Conservation (phyloP, 1,140 invertebrate species). For the Halictus rubicundus region DNA sequence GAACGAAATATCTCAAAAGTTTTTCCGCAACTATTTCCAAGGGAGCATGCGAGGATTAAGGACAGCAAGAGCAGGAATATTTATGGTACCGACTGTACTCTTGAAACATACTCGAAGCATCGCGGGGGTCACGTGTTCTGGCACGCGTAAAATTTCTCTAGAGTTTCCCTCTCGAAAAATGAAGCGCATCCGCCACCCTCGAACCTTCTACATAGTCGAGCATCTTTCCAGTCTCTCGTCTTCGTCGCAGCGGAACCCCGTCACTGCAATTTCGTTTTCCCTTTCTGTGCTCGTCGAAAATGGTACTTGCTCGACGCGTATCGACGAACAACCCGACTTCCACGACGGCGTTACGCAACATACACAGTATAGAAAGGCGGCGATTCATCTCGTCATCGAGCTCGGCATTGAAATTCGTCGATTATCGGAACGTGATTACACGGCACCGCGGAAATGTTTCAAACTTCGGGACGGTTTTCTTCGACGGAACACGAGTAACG, state of each 20-base stretch:
- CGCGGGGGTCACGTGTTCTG: background rate
- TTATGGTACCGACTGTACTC: too few species aligned
- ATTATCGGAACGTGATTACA: background rate
- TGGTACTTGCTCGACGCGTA: too few species aligned
- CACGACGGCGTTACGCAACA: too few species aligned
- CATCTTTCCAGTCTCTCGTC: background rate
- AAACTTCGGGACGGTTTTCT: constrained; percentile 14
- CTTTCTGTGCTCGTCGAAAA: too few species aligned
- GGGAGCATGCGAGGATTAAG: too few species aligned
- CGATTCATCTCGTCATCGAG: too few species aligned
- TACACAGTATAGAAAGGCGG: too few species aligned
- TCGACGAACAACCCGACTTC: too few species aligned
- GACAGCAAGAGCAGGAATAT: too few species aligned
- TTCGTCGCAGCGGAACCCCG: background rate
- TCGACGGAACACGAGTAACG: constrained; percentile 13
- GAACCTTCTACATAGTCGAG: background rate
- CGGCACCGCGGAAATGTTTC: constrained; percentile 2
- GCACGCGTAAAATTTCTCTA: background rate
- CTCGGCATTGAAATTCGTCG: background rate
- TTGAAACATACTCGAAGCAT: background rate
- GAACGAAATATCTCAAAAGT: too few species aligned
- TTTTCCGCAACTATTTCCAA: too few species aligned
- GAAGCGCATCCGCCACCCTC: background rate
- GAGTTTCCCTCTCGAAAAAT: background rate
- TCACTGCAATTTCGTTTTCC: too few species aligned